Evolutionary conservation across 2,888 invertebrate genomes (phyloP).

Genomic region (Poecilobothrus nobilitatus): DNA sequence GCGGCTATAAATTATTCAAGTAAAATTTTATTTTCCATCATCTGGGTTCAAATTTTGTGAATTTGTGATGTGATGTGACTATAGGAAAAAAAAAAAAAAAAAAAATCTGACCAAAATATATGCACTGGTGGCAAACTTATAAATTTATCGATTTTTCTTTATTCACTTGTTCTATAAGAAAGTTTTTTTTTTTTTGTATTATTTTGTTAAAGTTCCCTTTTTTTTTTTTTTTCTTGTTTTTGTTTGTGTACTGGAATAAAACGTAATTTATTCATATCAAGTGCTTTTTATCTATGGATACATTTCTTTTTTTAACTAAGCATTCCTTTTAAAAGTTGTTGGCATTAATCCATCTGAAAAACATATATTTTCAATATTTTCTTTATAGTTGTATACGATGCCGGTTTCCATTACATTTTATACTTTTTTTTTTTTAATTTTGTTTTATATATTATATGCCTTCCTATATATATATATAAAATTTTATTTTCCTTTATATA

Average conservation of each 20-base stretch:
- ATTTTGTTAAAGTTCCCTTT: background rate
- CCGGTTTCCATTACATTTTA: background rate
- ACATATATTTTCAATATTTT: background rate
- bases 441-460: background rate
- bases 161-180: background rate
- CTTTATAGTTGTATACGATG: background rate
- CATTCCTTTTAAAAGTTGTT: background rate
- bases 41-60: too few species aligned
- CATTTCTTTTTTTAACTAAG: background rate
- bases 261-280: background rate
- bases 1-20: too few species aligned
- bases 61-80: too few species aligned
- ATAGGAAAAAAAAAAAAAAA: too few species aligned
- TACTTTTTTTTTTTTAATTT: background rate
- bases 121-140: background rate
- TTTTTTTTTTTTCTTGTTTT: background rate
- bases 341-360: background rate
- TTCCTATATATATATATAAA: too few species aligned
- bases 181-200: background rate
- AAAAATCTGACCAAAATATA: background rate
- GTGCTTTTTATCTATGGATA: background rate
- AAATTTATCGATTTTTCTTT: background rate
- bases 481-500: too few species aligned
- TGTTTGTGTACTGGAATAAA: background rate
- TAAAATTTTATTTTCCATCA: too few species aligned